phyloP scores from a whole-genome alignment of 2,888 invertebrate species.

The Euplexia lucipara region DNA sequence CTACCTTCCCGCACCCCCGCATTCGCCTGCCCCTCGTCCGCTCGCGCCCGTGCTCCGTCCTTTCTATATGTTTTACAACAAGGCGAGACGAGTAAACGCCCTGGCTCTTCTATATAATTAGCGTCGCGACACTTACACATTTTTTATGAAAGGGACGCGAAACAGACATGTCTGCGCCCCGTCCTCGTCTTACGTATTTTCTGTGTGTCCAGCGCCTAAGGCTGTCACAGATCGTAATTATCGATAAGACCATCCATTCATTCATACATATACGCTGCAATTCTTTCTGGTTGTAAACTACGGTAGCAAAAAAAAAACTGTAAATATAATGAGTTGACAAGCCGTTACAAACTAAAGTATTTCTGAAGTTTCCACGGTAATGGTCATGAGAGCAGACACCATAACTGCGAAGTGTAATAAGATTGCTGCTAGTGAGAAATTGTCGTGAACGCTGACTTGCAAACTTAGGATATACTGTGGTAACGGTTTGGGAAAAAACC shows the following conservation, averaged over 20 bases:
- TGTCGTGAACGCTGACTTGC: slow-evolving; percentile 40
- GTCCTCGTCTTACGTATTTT: too few relatives aligned
- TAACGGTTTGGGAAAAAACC: slow-evolving; percentile 22
- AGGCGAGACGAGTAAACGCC: too few relatives aligned
- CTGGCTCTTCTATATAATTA: too few relatives aligned
- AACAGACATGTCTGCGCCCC: too few relatives aligned
- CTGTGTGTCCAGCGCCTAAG: too few relatives aligned
- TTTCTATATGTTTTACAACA: too few relatives aligned
- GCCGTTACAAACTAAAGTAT: slow-evolving; percentile 28
- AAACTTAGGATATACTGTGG: background rate
- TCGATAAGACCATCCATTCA: background rate
- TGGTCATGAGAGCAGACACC: slow-evolving; percentile 17
- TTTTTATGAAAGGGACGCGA: too few relatives aligned
- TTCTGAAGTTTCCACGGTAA: slow-evolving; percentile 34
- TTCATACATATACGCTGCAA: too few relatives aligned
- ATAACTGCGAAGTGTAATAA: slow-evolving; percentile 28
- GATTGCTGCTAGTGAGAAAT: slow-evolving; percentile 30
- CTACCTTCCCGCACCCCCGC: too few relatives aligned
- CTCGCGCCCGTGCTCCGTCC: too few relatives aligned
- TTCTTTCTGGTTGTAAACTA: background rate
- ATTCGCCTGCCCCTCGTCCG: too few relatives aligned
- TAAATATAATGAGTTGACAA: slow-evolving; percentile 28
- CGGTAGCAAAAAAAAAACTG: slow-evolving; percentile 17
- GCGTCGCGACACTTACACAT: too few relatives aligned
- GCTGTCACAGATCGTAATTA: background rate